Evolutionary conservation across 2,113 vertebrate species (phyloP).

Genomic region (Junco hyemalis): DNA sequence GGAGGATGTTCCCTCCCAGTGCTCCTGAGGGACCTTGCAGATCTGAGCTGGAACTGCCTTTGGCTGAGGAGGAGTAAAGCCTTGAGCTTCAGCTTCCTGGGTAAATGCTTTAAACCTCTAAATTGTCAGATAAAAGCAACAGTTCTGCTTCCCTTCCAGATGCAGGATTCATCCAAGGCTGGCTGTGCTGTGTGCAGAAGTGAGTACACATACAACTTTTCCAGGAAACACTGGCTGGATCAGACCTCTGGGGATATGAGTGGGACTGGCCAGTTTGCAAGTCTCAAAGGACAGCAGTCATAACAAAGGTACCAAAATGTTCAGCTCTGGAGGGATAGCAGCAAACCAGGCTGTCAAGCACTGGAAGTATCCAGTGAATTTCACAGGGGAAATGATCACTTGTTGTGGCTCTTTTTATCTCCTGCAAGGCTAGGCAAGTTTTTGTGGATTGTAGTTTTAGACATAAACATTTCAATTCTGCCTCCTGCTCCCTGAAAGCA

Average conservation of each 20-base stretch:
- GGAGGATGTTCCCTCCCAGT: not conserved
- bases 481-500: not conserved
- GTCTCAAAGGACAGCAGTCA: not conserved
- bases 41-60: not conserved
- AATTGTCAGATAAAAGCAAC: not conserved
- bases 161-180: not conserved
- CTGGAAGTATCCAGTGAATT: not conserved
- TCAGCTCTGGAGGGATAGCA: not conserved
- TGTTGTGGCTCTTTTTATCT: not conserved
- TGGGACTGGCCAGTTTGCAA: not conserved
- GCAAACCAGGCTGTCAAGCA: not conserved
- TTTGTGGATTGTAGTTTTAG: not conserved
- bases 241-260: not conserved
- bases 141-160: not conserved
- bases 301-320: not conserved
- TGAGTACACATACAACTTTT: not conserved
- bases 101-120: not conserved
- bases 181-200: not conserved
- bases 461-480: not conserved
- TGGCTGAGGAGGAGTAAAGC: not conserved
- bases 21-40: not conserved
- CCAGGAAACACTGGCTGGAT: not conserved
- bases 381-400: not conserved
- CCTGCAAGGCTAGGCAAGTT: not conserved
- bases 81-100: not conserved